Evolutionary conservation across 2,888 invertebrate species (phyloP).

Genomic region (Melieria crassipennis): DNA sequence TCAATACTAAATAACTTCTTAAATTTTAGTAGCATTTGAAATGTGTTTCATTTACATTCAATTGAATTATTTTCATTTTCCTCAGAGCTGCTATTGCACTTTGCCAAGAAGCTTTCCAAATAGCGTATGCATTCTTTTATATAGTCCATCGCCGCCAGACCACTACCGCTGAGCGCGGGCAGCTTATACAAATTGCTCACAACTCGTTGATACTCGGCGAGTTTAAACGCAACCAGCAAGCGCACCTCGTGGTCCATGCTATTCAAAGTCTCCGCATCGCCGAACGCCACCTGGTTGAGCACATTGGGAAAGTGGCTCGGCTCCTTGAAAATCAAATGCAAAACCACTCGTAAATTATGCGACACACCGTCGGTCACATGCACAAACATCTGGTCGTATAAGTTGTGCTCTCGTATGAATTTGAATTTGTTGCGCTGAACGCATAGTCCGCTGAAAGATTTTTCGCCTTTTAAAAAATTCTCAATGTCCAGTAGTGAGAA

Average conservation of each 20-base stretch:
- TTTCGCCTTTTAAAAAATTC: slow-evolving; percentile 61
- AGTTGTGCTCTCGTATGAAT: slow-evolving; percentile 73
- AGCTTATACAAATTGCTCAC: slow-evolving; percentile 47
- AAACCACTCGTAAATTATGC: slow-evolving; percentile 70
- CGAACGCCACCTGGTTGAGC: slow-evolving; percentile 64
- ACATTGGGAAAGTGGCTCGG: slow-evolving; percentile 58
- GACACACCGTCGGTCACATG: slow-evolving; percentile 72
- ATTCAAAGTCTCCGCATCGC: slow-evolving; percentile 50
- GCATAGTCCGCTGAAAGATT: slow-evolving; percentile 51
- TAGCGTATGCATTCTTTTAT: slow-evolving; percentile 52
- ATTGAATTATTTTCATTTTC: slow-evolving; percentile 5
- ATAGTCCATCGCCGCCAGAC: slow-evolving; percentile 49
- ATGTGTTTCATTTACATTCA: too few species aligned
- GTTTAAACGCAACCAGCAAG: slow-evolving; percentile 54
- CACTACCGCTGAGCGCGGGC: slow-evolving; percentile 52
- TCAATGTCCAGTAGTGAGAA: slow-evolving; percentile 71
- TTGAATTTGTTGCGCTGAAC: slow-evolving; percentile 71
- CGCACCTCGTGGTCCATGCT: slow-evolving; percentile 50
- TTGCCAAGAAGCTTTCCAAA: slow-evolving; percentile 37
- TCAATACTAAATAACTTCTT: too few species aligned
- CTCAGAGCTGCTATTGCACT: slow-evolving; percentile 11
- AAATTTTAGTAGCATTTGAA: too few species aligned
- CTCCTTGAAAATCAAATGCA: slow-evolving; percentile 61
- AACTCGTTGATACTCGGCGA: slow-evolving; percentile 53
- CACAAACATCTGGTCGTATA: slow-evolving; percentile 73